Evolutionary conservation across 2,113 vertebrate genomes (phyloP).

Genomic region (Dinomys branickii): DNA sequence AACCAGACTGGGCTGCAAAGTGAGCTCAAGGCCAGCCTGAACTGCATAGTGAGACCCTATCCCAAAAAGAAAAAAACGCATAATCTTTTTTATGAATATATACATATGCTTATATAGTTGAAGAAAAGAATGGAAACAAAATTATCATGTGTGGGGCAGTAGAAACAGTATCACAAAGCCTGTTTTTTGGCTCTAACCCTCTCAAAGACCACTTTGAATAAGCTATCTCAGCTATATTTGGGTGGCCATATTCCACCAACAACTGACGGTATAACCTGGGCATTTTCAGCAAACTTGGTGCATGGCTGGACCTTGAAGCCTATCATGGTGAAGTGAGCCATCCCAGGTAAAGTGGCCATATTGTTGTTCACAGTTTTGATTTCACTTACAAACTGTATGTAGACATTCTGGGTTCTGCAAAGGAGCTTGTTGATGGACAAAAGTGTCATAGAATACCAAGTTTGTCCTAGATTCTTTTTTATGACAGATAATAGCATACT

Average conservation of each 20-base stretch:
- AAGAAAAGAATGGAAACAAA: neutral
- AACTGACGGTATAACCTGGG: neutral
- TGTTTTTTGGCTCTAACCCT: neutral
- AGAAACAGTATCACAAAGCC: neutral
- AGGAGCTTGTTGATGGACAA: neutral
- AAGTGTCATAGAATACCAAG: neutral
- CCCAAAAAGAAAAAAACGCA: too few species aligned
- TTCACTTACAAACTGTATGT: neutral
- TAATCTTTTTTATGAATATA: too few species aligned
- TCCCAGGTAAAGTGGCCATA: neutral
- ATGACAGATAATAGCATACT: constrained; percentile 54
- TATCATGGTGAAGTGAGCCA: neutral
- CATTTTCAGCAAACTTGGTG: neutral
- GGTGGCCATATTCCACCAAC: neutral
- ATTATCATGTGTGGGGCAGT: neutral
- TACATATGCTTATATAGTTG: neutral
- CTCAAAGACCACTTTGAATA: neutral
- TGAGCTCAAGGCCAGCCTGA: too few species aligned
- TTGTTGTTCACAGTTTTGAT: neutral
- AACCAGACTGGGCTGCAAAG: too few species aligned
- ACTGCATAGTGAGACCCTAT: too few species aligned
- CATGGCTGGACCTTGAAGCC: neutral
- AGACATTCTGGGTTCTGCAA: neutral
- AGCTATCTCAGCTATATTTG: neutral
- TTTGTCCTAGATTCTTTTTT: constrained; percentile 16